A percentile compares a stretch with the other conserved stretches of the same genome.
Evolutionary conservation across 2,888 invertebrate species (phyloP).

Genomic region (Sarcophaga caerulescens): DNA sequence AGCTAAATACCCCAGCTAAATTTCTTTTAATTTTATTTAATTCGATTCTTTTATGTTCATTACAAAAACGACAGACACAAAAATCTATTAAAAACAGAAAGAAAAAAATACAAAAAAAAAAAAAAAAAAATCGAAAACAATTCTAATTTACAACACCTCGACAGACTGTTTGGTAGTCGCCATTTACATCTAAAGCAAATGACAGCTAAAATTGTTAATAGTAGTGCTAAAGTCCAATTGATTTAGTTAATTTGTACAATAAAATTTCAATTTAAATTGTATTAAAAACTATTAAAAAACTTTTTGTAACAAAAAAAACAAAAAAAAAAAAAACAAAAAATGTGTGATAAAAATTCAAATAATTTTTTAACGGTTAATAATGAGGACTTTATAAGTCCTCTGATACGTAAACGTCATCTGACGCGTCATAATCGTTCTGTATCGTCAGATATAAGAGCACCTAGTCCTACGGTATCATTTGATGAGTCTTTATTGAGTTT

Average conservation of each 20-base stretch:
- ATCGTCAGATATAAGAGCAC: slow-evolving; percentile 58
- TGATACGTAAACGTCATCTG: slow-evolving; percentile 49
- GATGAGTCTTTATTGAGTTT: slow-evolving; percentile 33
- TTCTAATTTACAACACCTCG: slow-evolving; percentile 33
- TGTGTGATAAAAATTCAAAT: slow-evolving; percentile 37
- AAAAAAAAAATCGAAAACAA: slow-evolving; percentile 35
- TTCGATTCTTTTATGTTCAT: slow-evolving; percentile 45
- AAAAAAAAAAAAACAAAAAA: slow-evolving; percentile 13
- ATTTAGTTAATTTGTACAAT: background rate
- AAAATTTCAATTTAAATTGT: slow-evolving; percentile 18
- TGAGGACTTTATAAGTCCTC: slow-evolving; percentile 67
- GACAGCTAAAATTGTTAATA: slow-evolving; percentile 47
- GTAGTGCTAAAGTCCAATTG: slow-evolving; percentile 13
- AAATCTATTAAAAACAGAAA: slow-evolving; percentile 10
- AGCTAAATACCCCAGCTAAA: background rate
- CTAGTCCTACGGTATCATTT: slow-evolving; percentile 31
- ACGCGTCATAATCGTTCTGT: slow-evolving; percentile 58
- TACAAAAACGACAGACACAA: slow-evolving; percentile 17
- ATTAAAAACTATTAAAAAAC: slow-evolving; percentile 2
- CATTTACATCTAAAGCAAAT: slow-evolving; percentile 53
- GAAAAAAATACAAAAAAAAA: background rate
- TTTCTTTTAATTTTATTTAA: slow-evolving; percentile 45
- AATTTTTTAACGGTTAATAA: slow-evolving; percentile 66
- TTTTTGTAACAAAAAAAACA: background rate
- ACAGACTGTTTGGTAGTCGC: slow-evolving; percentile 39